Conservation (phyloP, 2,113 vertebrate genomes). For the Donacobius atricapilla region DNA sequence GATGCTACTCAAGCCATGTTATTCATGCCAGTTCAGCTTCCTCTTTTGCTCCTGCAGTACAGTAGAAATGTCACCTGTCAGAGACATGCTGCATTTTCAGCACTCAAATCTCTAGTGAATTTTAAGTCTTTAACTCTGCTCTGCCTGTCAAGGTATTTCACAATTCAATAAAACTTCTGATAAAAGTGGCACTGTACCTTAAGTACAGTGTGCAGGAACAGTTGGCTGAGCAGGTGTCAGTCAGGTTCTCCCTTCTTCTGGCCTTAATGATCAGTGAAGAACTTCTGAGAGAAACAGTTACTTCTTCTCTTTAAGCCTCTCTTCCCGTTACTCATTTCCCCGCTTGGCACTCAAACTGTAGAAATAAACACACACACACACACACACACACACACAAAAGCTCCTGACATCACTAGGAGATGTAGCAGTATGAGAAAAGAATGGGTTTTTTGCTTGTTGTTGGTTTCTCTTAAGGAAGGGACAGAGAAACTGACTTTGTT, state of each 20-base stretch:
- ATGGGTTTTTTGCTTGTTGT: background rate
- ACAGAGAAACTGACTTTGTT: background rate
- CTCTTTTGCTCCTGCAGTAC: background rate
- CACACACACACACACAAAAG: background rate
- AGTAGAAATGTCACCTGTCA: background rate
- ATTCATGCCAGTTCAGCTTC: background rate
- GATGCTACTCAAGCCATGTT: background rate
- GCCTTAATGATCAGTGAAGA: background rate
- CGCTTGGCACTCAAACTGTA: background rate
- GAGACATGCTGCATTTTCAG: background rate
- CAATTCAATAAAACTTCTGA: background rate
- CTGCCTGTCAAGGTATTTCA: background rate
- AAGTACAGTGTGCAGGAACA: background rate
- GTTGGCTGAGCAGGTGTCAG: background rate
- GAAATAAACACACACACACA: slow-evolving; percentile 5
- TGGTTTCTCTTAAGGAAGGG: background rate
- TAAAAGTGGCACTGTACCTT: background rate
- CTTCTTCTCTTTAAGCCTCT: background rate
- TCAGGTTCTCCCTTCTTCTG: background rate
- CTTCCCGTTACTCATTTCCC: slow-evolving; percentile 24
- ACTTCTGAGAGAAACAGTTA: background rate
- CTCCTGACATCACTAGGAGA: background rate
- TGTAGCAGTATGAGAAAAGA: background rate
- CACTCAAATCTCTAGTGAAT: background rate
- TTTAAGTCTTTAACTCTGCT: background rate